Base-by-base conservation (phyloP, 1,140 invertebrate species). In the Heliconius eleuchia region DNA sequence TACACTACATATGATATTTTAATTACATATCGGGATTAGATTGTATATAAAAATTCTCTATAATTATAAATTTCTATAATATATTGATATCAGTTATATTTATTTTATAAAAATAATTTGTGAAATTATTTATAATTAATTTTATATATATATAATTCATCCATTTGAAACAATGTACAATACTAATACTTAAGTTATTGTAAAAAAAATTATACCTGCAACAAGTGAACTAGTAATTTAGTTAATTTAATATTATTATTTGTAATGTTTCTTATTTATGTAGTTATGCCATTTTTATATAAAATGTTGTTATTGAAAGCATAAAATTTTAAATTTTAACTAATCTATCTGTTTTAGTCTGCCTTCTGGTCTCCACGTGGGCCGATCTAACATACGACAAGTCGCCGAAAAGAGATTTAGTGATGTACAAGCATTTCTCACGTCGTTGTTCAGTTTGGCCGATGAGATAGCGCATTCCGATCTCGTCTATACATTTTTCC, bases 401-500 rank as follows among this genome's bases (percentile, higher is more conserved):
- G 99, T 99, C 13, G 99, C 99, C 0, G 98, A 99, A 87, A 97
- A 97, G 88, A 96, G 99, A 71, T 97, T 97, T 86, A 94, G 96
- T 18, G 98, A 99, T 87, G 97, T 99, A 76, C 97, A 98, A 92
- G 95, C 96, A 80, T 99, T 99, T 94, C 95, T 99, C 3, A 95
- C 96, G 57, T 97, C 97, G 1, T 95, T 99, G 57, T 98, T 99
- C 94, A 95, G 96, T 86, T 96, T 98, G 88, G 97, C 98, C 16
- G 97, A 98, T 85, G 99, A 99, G 95, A 98, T 99, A 85, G 97
- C 98, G 1, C 98, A 99, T 95, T 99, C 98, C 50, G 98, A 99
- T 94, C 95, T 99, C 50, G 98, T 99, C 9, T 99, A 99, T 91
- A 99, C 99, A 1, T 99, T 99, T 95, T 99, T 99, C 92, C 99